phyloP scores from a whole-genome alignment of 2,888 invertebrate genomes.

The Agrotis segetum region DNA sequence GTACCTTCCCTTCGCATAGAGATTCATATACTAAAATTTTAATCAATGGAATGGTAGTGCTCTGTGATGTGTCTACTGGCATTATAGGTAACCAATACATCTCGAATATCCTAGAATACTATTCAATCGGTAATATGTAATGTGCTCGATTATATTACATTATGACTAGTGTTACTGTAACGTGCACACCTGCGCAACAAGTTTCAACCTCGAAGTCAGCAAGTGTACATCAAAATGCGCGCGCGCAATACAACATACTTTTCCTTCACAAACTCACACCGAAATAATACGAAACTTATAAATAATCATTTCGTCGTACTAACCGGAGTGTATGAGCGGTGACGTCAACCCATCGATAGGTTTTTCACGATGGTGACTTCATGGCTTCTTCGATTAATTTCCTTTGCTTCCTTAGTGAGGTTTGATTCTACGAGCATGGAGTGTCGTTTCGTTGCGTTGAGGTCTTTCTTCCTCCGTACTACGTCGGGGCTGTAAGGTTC shows the following conservation, averaged over 20 bases:
- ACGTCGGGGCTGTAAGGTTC: slow-evolving; percentile 86
- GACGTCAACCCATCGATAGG: slow-evolving; percentile 86
- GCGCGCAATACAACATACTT: slow-evolving; percentile 45
- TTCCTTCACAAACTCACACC: slow-evolving; percentile 51
- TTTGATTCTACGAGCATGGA: slow-evolving; percentile 87
- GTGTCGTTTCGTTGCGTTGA: slow-evolving; percentile 81
- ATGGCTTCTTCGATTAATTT: slow-evolving; percentile 84
- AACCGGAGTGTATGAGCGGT: slow-evolving; percentile 59
- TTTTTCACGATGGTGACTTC: slow-evolving; percentile 84
- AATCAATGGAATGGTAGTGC: slow-evolving; percentile 54
- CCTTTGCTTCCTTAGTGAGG: slow-evolving; percentile 81
- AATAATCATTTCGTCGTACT: slow-evolving; percentile 52
- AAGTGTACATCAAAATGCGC: slow-evolving; percentile 41
- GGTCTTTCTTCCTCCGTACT: slow-evolving; percentile 83
- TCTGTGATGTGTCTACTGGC: slow-evolving; percentile 28
- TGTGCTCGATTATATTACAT: slow-evolving; percentile 72
- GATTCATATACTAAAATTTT: slow-evolving; percentile 53
- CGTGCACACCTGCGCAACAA: slow-evolving; percentile 75
- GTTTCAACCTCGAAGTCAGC: slow-evolving; percentile 18
- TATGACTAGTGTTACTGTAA: slow-evolving; percentile 84
- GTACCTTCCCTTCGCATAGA: slow-evolving; percentile 47
- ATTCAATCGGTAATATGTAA: slow-evolving; percentile 49
- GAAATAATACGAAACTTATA: slow-evolving; percentile 57
- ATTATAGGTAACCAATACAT: slow-evolving; percentile 51
- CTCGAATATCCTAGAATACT: slow-evolving; percentile 52